Base-by-base conservation (phyloP, 2,888 invertebrate genomes). In the Nomada fabriciana region DNA sequence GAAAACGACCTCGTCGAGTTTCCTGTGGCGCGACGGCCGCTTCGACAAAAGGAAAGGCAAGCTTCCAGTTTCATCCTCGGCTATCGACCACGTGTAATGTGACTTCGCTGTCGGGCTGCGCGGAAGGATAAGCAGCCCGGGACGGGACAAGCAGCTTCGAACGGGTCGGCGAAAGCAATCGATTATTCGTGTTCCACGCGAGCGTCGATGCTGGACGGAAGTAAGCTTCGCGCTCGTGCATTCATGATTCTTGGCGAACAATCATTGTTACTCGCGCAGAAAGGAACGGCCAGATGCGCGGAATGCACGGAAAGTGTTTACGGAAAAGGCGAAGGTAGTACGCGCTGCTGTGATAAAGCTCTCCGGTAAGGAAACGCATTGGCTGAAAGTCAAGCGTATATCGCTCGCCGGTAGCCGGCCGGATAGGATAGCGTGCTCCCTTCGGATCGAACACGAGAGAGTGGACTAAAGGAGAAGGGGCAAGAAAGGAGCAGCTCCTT, bases 381-480 rank as follows among this genome's bases (percentile, higher is more conserved):
- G 61, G 60, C 43, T 2, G 29, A 63, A 70, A 59, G 70, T 13
- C 42, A 5, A 29, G 75, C 57, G 63, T 65, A 63, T 61, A 76
- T 76, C 71, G 67, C 55, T 43, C 50, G 53, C 23, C 68, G 77
- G 63, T 63, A 70, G 29, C 53, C 67, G 53, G 43, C 52, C 36
- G 67, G 60, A 74, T 69, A 20, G 76, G 68, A 76, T 74, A 85
- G 64, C 71, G 52, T 71, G 78, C 63, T 68, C 61, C 70, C 76
- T 84, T 67, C 65, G 78, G 85, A 82, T 80, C 82, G 83, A 74
- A 59, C 75, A 20, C 69, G 72, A 43, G 52, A 43, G 52, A 70
- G 76, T 52, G 29, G 52, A 36, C n/a, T 11, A 42, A 52, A 9
- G 15, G n/a, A 50, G 29, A 15, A 15, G 59, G 47, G 23, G 64